A percentile compares a stretch with the other conserved stretches of the same genome.
Conservation (phyloP, 2,888 invertebrate genomes). For the Lasioglossum calceatum region DNA sequence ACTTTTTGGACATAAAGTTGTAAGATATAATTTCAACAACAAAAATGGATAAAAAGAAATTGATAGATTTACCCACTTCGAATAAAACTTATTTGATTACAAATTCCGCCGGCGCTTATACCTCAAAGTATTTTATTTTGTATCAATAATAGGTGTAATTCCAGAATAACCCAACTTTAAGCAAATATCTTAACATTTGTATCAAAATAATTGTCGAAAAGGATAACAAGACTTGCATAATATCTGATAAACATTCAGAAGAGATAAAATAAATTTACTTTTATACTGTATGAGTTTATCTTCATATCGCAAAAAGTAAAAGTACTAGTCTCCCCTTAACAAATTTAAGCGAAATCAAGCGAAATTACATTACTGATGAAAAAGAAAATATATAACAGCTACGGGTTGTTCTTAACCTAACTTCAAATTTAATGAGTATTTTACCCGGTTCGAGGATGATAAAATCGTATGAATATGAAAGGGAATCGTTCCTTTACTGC, state of each 20-base stretch:
- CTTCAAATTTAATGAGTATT: not conserved
- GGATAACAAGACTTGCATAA: not conserved
- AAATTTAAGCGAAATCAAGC: not conserved
- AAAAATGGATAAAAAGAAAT: too few species aligned
- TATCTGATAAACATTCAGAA: not conserved
- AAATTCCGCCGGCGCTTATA: not conserved
- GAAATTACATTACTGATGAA: not conserved
- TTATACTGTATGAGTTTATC: not conserved
- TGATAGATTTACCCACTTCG: too few species aligned
- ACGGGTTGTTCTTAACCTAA: not conserved
- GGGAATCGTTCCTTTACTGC: not conserved
- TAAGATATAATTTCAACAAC: too few species aligned
- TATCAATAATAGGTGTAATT: not conserved
- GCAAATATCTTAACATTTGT: not conserved
- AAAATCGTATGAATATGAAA: not conserved
- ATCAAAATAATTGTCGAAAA: not conserved
- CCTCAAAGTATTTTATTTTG: not conserved
- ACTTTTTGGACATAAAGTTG: too few species aligned
- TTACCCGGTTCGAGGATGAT: not conserved
- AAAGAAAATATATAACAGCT: not conserved
- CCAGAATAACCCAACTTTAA: not conserved
- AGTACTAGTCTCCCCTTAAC: not conserved
- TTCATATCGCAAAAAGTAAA: not conserved
- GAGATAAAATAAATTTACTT: not conserved
- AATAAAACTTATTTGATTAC: not conserved